Evolutionary conservation across 2,888 invertebrate genomes (phyloP).

Genomic region (Aelia acuminata): DNA sequence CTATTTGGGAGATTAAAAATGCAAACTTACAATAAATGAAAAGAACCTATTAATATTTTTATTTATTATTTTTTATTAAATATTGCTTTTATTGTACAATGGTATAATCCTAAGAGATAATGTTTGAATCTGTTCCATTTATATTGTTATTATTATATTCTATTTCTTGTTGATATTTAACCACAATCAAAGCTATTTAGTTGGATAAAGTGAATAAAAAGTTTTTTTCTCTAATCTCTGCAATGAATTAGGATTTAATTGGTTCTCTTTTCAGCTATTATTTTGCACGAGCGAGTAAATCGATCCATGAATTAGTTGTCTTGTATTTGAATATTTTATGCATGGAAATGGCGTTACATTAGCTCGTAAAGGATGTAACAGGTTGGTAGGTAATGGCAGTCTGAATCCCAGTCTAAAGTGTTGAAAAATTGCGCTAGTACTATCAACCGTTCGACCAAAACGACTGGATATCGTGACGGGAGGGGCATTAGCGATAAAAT

Average conservation of each 20-base stretch:
- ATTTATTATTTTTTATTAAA: no score
- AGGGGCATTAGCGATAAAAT: conserved; percentile 11
- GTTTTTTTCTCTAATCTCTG: neutral
- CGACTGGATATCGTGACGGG: conserved; percentile 24
- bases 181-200: no score
- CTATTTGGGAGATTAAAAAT: no score
- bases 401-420: neutral
- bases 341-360: neutral
- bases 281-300: neutral
- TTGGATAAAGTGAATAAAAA: no score
- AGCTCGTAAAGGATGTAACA: neutral
- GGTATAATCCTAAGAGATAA: no score
- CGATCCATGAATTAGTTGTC: neutral
- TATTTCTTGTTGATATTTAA: no score
- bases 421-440: conserved; percentile 24
- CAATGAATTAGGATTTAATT: neutral
- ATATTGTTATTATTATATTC: no score
- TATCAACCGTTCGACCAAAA: neutral
- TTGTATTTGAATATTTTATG: neutral
- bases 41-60: no score
- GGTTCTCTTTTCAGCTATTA: neutral
- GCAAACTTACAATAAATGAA: no score
- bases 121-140: no score
- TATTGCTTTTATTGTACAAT: no score
- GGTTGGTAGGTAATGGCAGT: neutral